A percentile compares a stretch with the other conserved stretches of the same genome.
Evolutionary conservation across 2,113 vertebrate genomes (phyloP).

Genomic region (Leptosomus discolor): DNA sequence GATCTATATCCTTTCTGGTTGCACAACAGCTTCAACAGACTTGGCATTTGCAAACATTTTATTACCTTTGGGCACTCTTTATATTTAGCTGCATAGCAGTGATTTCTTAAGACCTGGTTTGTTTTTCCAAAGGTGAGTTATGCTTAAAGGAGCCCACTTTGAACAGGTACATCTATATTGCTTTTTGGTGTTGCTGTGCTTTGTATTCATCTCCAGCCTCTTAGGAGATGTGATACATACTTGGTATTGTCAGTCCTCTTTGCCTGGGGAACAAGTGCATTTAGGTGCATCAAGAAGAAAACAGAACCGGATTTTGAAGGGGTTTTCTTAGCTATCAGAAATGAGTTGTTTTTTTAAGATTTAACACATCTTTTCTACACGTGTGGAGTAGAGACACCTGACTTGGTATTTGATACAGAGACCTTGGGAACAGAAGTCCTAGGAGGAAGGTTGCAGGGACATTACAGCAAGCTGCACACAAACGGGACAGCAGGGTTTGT

Average conservation of each 20-base stretch:
- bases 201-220: background rate
- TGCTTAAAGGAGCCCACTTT: background rate
- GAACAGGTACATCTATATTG: background rate
- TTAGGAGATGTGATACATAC: background rate
- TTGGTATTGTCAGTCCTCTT: background rate
- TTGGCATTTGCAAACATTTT: background rate
- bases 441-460: background rate
- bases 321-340: background rate
- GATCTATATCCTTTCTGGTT: background rate
- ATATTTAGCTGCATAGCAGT: background rate
- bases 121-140: background rate
- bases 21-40: background rate
- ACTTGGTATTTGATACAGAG: background rate
- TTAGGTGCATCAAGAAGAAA: background rate
- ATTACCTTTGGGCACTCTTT: background rate
- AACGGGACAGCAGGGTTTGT: background rate
- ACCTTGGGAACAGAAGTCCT: background rate
- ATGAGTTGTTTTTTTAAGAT: background rate
- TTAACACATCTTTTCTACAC: background rate
- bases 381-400: background rate
- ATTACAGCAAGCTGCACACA: background rate
- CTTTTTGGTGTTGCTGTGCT: background rate
- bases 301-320: background rate
- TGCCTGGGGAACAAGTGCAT: background rate
- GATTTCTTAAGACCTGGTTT: background rate